phyloP scores from a whole-genome alignment of 2,797 vertebrate genomes.

The Phoebastria nigripes region DNA sequence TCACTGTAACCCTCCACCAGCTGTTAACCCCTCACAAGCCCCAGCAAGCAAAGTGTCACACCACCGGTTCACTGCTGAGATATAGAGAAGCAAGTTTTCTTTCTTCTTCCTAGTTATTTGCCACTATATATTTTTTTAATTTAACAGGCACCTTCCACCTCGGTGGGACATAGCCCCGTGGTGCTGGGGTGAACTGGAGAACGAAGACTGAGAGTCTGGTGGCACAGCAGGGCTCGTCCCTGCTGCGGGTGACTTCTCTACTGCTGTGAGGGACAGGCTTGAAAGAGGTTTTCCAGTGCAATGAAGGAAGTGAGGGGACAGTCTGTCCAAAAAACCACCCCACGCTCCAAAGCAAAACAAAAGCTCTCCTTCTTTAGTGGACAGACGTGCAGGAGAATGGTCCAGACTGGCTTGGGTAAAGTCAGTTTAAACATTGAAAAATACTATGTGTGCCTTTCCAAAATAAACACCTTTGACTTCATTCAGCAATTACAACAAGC shows the following conservation, averaged over 20 bases:
- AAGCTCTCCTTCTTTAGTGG: neutral
- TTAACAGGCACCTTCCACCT: neutral
- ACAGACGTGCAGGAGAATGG: neutral
- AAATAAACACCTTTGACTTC: neutral
- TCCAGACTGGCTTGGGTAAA: neutral
- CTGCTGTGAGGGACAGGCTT: neutral
- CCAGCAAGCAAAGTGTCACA: neutral
- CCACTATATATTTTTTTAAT: neutral
- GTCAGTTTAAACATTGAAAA: neutral
- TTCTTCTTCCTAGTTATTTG: neutral
- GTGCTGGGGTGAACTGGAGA: neutral
- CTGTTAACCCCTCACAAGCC: neutral
- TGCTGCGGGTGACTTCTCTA: neutral
- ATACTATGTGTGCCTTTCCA: neutral
- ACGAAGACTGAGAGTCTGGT: neutral
- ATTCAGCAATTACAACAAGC: neutral
- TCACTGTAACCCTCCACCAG: fast-evolving
- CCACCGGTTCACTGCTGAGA: neutral
- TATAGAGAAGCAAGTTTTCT: neutral
- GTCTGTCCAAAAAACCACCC: neutral
- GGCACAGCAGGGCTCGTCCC: fast-evolving
- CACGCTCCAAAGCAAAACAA: neutral
- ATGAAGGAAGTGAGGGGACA: neutral
- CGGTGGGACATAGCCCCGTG: fast-evolving
- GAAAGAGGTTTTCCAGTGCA: neutral